Evolutionary conservation across 1,140 invertebrate species (phyloP).

Genomic region (Pogonognathellus flavescens): DNA sequence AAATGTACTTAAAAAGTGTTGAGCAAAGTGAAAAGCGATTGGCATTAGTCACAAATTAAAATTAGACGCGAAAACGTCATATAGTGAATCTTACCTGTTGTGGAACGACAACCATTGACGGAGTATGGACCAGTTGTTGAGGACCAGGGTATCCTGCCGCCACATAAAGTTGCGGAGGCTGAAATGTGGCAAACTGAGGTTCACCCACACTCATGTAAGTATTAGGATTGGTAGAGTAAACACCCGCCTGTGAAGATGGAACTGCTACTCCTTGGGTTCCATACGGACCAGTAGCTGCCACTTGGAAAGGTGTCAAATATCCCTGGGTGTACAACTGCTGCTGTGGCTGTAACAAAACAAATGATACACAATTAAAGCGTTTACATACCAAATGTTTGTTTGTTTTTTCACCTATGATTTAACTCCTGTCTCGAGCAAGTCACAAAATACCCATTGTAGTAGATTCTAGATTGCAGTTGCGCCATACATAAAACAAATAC

Average conservation of each 20-base stretch:
- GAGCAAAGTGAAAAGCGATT: conserved; percentile 27
- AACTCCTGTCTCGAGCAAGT: too few species aligned
- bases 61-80: not conserved
- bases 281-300: conserved; percentile 56
- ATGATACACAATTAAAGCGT: conserved; percentile 14
- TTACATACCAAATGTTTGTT: not conserved
- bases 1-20: not conserved
- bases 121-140: conserved; percentile 59
- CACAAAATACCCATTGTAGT: too few species aligned
- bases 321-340: conserved; percentile 64
- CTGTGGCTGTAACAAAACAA: conserved; percentile 35
- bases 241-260: conserved; percentile 63
- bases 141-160: conserved; percentile 52
- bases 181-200: conserved; percentile 28
- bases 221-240: conserved; percentile 65
- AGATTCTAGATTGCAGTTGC: too few species aligned
- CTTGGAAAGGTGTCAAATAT: conserved; percentile 56
- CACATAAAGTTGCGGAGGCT: conserved; percentile 55
- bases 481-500: too few species aligned
- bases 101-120: conserved; percentile 59
- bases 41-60: not conserved
- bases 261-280: conserved; percentile 57
- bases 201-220: conserved; percentile 62
- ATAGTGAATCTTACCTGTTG: conserved; percentile 52
- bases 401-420: too few species aligned